Percentiles rank a stretch among this genome's conserved stretches.
Conservation (phyloP, 2,888 invertebrate genomes). For the Synergus japonicus region DNA sequence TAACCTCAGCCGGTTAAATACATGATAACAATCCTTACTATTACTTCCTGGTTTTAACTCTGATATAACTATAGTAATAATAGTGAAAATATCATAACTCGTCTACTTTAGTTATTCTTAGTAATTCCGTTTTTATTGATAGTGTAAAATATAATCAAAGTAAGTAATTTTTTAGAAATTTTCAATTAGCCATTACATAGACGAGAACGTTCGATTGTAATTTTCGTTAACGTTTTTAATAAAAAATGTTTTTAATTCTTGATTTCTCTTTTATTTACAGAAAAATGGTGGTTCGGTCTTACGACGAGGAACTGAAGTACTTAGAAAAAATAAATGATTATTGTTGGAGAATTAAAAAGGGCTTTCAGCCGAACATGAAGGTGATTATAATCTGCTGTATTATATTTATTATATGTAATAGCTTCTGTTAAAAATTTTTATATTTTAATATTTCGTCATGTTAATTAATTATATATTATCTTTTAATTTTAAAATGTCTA, state of each 20-base stretch:
- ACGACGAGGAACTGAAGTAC: conserved; percentile 95
- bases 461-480: neutral
- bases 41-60: neutral
- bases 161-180: neutral
- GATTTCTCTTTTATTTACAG: neutral
- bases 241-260: neutral
- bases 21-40: too few relatives aligned
- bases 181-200: neutral
- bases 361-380: conserved; percentile 99
- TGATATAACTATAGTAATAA: neutral
- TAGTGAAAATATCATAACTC: neutral
- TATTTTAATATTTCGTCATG: neutral
- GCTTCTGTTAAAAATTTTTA: conserved; percentile 46
- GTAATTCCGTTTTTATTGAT: neutral
- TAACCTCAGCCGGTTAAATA: too few relatives aligned
- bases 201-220: neutral
- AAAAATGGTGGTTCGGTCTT: conserved; percentile 93
- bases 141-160: neutral
- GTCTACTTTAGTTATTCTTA: neutral
- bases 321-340: conserved; percentile 91
- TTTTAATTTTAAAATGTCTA: conserved; percentile 8
- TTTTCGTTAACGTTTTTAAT: neutral
- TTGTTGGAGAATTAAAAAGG: conserved; percentile 97
- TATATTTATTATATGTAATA: neutral
- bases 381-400: conserved; percentile 71